A percentile compares a stretch with the other conserved stretches of the same genome.
Evolutionary conservation across 2,888 invertebrate genomes (phyloP).

Genomic region (Eupithecia exiguata): DNA sequence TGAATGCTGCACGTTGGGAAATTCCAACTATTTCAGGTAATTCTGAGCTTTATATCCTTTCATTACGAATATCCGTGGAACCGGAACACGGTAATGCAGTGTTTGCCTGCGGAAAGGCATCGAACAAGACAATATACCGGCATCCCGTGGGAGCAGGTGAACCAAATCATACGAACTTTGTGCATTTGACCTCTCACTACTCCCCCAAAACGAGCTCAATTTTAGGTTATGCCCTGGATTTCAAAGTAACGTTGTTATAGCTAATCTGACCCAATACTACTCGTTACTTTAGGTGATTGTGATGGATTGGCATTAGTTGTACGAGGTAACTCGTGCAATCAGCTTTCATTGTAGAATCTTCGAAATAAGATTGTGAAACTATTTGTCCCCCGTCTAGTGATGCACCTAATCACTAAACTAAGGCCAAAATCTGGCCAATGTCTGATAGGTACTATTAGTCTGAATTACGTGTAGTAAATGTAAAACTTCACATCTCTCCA

Average conservation of each 20-base stretch:
- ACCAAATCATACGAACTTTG: neutral
- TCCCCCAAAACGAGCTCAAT: neutral
- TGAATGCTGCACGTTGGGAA: constrained; percentile 1
- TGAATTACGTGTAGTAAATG: neutral
- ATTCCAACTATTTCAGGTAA: neutral
- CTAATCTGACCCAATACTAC: neutral
- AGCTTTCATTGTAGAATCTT: neutral
- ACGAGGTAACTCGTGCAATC: neutral
- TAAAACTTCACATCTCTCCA: neutral
- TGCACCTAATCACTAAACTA: neutral
- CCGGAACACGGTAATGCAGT: constrained; percentile 12
- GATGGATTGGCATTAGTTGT: neutral
- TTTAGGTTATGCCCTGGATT: constrained; percentile 3
- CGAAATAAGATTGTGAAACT: neutral
- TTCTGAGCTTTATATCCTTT: neutral
- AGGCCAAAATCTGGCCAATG: neutral
- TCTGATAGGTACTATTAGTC: neutral
- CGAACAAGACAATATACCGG: constrained; percentile 5
- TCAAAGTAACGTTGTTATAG: neutral
- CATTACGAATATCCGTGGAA: neutral
- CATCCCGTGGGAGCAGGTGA: constrained; percentile 9
- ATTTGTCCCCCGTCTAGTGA: neutral
- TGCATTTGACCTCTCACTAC: neutral
- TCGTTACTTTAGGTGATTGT: neutral
- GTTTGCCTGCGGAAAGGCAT: constrained; percentile 10